A percentile compares a stretch with the other conserved stretches of the same genome.
Evolutionary conservation across 1,140 invertebrate species (phyloP).

Genomic region (Hermetia illucens): DNA sequence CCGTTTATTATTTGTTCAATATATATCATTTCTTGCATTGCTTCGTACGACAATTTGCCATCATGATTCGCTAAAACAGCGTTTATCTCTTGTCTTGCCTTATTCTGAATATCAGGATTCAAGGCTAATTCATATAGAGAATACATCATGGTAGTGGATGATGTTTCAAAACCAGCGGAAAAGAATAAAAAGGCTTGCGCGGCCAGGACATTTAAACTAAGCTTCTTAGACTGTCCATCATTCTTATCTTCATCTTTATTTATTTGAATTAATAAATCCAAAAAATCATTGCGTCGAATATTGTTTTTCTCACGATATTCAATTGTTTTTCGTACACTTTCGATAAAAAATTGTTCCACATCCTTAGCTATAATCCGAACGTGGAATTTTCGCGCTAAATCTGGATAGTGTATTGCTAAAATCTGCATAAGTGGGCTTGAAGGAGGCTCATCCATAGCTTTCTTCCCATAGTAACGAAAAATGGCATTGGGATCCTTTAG

Average conservation of each 20-base stretch:
- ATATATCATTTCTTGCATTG: slow-evolving; percentile 20
- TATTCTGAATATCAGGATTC: slow-evolving; percentile 38
- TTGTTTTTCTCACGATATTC: too few relatives aligned
- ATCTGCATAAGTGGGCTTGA: too few relatives aligned
- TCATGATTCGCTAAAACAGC: slow-evolving; percentile 20
- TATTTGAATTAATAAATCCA: too few relatives aligned
- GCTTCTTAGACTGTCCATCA: too few relatives aligned
- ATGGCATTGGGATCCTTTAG: slow-evolving; percentile 1
- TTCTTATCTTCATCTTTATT: too few relatives aligned
- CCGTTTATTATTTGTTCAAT: too few relatives aligned
- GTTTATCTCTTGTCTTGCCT: slow-evolving; percentile 35
- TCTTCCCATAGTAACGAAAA: slow-evolving; percentile 9
- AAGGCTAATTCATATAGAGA: too few relatives aligned
- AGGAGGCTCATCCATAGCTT: slow-evolving; percentile 1
- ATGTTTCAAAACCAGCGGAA: slow-evolving; percentile 50
- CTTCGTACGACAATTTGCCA: slow-evolving; percentile 28
- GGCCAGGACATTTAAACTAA: slow-evolving; percentile 19
- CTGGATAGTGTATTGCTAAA: too few relatives aligned
- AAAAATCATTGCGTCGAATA: too few relatives aligned
- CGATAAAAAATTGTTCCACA: background rate
- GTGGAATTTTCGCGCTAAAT: slow-evolving; percentile 9
- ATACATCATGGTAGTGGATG: slow-evolving; percentile 39
- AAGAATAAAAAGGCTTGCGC: slow-evolving; percentile 44
- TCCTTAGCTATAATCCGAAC: background rate
- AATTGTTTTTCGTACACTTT: slow-evolving; percentile 14